These are phyloP conservation scores for Propithecus perrieri DNA, from an alignment of 2,797 vertebrate genomes.

Conservation along the genomic window DNA sequence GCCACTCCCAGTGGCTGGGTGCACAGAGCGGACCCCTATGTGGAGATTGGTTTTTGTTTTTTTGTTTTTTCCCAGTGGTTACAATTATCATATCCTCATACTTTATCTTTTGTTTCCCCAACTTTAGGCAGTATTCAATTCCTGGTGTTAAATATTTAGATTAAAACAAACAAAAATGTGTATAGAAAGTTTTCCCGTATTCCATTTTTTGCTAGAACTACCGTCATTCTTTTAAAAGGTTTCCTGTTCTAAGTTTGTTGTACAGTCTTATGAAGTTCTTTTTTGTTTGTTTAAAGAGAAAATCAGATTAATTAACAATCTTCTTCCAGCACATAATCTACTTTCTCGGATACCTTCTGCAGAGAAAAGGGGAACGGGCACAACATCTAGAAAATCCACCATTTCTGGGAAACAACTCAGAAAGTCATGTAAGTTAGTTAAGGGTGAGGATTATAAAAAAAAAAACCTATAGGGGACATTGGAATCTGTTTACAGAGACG, in stretches of 20 bases:
- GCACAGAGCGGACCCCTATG: rapidly evolving
- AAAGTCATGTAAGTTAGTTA: neutral
- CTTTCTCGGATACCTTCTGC: neutral
- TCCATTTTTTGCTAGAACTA: neutral
- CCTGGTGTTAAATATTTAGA: neutral
- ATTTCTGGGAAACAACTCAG: neutral
- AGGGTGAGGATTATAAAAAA: neutral
- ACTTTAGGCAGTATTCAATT: neutral
- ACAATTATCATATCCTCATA: neutral
- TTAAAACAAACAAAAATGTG: neutral
- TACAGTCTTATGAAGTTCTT: neutral
- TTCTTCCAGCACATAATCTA: neutral
- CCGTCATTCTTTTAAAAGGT: neutral
- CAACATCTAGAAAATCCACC: neutral
- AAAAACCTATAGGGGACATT: neutral
- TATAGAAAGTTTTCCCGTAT: neutral
- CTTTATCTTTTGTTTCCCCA: neutral
- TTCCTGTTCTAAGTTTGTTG: neutral
- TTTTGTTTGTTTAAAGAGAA: neutral
- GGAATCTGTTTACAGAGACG: neutral
- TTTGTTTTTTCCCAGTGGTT: neutral
- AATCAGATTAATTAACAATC: neutral
- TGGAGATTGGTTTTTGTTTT: neutral
- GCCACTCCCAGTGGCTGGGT: neutral
- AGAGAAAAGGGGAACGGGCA: neutral